Base-by-base conservation (phyloP, 2,888 invertebrate genomes). In the Mactromeris polynyma region DNA sequence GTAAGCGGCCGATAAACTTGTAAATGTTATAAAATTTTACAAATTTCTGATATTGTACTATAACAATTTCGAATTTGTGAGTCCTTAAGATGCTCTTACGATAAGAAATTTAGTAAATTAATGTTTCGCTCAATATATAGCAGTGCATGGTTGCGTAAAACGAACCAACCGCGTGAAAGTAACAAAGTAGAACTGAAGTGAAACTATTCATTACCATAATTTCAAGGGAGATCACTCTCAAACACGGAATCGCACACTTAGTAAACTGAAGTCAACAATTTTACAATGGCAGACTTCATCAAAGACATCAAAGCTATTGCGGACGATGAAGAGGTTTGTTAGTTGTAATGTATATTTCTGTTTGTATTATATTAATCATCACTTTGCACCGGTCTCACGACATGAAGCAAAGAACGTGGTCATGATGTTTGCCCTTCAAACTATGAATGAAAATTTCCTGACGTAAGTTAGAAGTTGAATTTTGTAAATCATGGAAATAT, bases 281-380 rank as follows among this genome's bases (percentile, higher is more conserved):
- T 54, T 54, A 58, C 38, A 36, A 83, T 83, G 83, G 69, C 69
- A 33, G 73, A 42, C 42, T 19, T 83, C 19, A 31, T 51, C 2
- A 80, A 85, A 54, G 85, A 36, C 17, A n/a, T 64, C 21, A 83
- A 83, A 69, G 81, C 64, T 69, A 80, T 83, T 51, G 89, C 79
- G 54, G 86, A 89, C 64, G 86, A 83, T 0, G 83, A 86, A 9
- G 89, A 89, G 86, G 89, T 89, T 69, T 77, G 42, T 31, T 69
- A 38, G 11, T 38, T 58, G 7, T 42, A 42, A 9, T n/a, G 11
- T 58, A n/a, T 64, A 58, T 58, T n/a, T 58, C 21, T 58, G 26
- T 21, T 19, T n/a, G 21, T 4, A n/a, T 58, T 58, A 2, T 58
- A 1, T 58, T n/a, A 19, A 58, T 2, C 6, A 58, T 51, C 0